These are phyloP conservation scores for Peromyscus eremicus DNA, from an alignment of 2,797 vertebrate genomes.

Conservation along the genomic window DNA sequence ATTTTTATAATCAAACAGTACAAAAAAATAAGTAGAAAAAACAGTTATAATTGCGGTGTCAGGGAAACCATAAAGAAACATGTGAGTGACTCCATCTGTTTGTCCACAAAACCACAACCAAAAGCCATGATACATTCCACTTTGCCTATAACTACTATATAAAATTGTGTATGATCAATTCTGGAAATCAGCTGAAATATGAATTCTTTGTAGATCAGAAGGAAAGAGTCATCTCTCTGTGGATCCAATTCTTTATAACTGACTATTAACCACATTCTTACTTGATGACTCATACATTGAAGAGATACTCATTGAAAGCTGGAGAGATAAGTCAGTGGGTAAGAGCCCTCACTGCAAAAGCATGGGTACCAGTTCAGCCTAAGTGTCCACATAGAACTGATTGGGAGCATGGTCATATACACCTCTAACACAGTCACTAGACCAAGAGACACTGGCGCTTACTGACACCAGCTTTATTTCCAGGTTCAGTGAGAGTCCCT, in stretches of 20 bases:
- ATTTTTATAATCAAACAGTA: slow-evolving; percentile 22
- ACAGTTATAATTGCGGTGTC: not conserved
- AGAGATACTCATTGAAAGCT: not conserved
- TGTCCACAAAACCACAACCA: slow-evolving; percentile 28
- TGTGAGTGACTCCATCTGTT: not conserved
- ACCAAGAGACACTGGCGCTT: not conserved
- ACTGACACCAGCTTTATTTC: not conserved
- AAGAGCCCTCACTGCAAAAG: not conserved
- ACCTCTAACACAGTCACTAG: not conserved
- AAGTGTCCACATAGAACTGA: not conserved
- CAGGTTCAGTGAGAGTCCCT: not conserved
- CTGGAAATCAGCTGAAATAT: slow-evolving; percentile 3
- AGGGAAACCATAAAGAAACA: not conserved
- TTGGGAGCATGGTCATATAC: not conserved
- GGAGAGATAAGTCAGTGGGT: not conserved
- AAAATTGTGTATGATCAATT: not conserved
- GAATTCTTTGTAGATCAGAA: slow-evolving; percentile 29
- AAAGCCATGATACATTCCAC: not conserved
- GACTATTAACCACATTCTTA: not conserved
- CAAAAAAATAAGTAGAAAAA: slow-evolving; percentile 61
- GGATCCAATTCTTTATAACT: slow-evolving; percentile 29
- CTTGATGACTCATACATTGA: slow-evolving; percentile 2
- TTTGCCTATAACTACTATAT: not conserved
- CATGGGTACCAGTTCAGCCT: not conserved
- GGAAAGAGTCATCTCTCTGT: not conserved